phyloP scores from a whole-genome alignment of 2,113 vertebrate genomes.

The Sturnira hondurensis region DNA sequence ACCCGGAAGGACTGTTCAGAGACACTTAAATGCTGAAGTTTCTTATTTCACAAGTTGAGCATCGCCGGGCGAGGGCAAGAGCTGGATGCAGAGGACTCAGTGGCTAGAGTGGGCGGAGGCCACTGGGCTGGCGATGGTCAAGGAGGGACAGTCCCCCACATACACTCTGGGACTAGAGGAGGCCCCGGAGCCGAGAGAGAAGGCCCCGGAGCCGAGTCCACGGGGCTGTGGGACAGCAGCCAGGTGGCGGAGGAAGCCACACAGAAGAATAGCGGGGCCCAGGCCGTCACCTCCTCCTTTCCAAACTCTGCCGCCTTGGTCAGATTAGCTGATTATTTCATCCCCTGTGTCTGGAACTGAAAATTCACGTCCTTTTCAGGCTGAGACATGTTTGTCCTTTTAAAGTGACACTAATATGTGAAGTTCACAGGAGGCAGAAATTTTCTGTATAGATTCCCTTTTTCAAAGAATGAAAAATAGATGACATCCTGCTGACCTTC shows the following conservation, averaged over 20 bases:
- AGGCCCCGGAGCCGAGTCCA: not conserved
- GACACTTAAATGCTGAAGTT: not conserved
- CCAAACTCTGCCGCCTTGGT: not conserved
- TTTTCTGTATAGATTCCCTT: not conserved
- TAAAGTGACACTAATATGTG: slow-evolving; percentile 10
- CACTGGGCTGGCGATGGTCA: not conserved
- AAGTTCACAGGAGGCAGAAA: not conserved
- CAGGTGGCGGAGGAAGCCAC: not conserved
- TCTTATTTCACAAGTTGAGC: not conserved
- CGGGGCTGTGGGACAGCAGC: not conserved
- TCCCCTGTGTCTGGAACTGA: not conserved
- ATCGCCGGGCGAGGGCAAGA: not conserved
- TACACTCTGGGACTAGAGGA: not conserved
- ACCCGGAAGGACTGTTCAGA: not conserved
- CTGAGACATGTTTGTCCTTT: not conserved
- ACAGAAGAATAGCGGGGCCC: accelerated
- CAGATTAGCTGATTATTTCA: not conserved
- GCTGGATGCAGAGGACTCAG: not conserved
- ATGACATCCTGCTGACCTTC: slow-evolving; percentile 23
- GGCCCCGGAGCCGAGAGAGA: not conserved
- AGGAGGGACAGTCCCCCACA: not conserved
- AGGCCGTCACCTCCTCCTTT: not conserved
- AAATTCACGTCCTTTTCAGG: not conserved
- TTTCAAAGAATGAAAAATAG: not conserved
- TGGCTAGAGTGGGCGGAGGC: not conserved